phyloP scores from a whole-genome alignment of 2,888 invertebrate genomes.

The Dryococelus australis region DNA sequence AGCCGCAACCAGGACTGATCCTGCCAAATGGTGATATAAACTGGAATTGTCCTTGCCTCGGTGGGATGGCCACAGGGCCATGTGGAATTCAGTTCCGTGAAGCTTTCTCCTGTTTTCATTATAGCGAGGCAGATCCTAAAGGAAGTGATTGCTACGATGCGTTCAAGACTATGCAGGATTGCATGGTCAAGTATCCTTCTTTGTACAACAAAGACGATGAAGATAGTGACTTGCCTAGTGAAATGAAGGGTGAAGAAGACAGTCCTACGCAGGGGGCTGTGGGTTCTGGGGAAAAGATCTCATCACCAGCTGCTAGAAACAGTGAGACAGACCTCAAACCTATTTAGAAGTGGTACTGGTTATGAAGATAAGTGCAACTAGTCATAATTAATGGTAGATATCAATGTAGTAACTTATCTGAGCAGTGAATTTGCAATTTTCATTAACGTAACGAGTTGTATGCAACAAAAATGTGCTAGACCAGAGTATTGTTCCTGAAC shows the following conservation, averaged over 20 bases:
- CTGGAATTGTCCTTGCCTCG: conserved; percentile 96
- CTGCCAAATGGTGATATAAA: conserved; percentile 88
- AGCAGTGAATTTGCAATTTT: background rate
- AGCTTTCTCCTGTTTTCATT: conserved; percentile 95
- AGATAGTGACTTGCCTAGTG: conserved; percentile 63
- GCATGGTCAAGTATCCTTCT: conserved; percentile 87
- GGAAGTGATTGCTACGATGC: conserved; percentile 92
- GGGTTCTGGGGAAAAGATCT: background rate
- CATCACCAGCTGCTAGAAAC: background rate
- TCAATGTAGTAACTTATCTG: background rate
- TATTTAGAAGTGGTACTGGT: background rate
- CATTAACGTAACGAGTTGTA: no score
- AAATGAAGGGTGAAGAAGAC: background rate
- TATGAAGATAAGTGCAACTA: background rate
- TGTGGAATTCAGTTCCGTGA: conserved; percentile 93
- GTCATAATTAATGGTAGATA: background rate
- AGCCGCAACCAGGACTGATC: conserved; percentile 81
- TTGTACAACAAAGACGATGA: conserved; percentile 77
- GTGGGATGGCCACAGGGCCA: conserved; percentile 97
- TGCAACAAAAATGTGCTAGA: no score
- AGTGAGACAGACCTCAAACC: background rate
- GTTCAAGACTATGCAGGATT: conserved; percentile 89
- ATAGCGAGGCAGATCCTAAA: conserved; percentile 87
- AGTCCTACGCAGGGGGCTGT: background rate
- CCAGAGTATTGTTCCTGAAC: no score